Percentiles rank a stretch among this genome's conserved stretches.
phyloP scores from a whole-genome alignment of 2,113 vertebrate genomes.

The Rhagologus leucostigma region DNA sequence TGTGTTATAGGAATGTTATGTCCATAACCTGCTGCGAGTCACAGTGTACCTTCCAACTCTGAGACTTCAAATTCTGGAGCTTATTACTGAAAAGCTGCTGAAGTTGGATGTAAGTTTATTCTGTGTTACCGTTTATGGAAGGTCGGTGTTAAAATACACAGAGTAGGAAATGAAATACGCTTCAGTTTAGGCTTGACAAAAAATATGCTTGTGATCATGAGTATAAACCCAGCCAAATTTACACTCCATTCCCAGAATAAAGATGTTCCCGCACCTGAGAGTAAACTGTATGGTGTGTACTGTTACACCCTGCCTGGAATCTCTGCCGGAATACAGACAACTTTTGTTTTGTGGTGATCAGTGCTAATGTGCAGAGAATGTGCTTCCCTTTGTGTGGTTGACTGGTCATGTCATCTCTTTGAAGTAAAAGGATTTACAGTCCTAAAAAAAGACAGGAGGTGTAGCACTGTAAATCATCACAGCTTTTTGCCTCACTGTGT shows the following conservation, averaged over 20 bases:
- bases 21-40: constrained; percentile 89
- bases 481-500: not conserved
- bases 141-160: not conserved
- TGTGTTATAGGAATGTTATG: constrained; percentile 88
- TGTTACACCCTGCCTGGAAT: not conserved
- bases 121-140: not conserved
- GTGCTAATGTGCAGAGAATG: not conserved
- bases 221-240: not conserved
- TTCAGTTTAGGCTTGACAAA: not conserved
- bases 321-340: not conserved
- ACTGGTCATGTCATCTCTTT: not conserved
- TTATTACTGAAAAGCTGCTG: constrained; percentile 86
- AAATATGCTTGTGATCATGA: not conserved
- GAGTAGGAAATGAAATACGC: not conserved
- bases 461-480: not conserved
- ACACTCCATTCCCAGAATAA: not conserved
- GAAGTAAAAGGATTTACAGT: not conserved
- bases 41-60: constrained; percentile 84
- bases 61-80: constrained; percentile 85
- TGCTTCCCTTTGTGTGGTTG: not conserved
- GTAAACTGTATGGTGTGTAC: not conserved
- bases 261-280: not conserved
- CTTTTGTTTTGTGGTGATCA: not conserved
- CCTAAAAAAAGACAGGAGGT: not conserved
- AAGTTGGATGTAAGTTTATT: constrained; percentile 88